Percentiles rank a stretch among this genome's conserved stretches.
Conservation (phyloP, 23 tunicate species). For the Clavelina lepadiformis region DNA sequence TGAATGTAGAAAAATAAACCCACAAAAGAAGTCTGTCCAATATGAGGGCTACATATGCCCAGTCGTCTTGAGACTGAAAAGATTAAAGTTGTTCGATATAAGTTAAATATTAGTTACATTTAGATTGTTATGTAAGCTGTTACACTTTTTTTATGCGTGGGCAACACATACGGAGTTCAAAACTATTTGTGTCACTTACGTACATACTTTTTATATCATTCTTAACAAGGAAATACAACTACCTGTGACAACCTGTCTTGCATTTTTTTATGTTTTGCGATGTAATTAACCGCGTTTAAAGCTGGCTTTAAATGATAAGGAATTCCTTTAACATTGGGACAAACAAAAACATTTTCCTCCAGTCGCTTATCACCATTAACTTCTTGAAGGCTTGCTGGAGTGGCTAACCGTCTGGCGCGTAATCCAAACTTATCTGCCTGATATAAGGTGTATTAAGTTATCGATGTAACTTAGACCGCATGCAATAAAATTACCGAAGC, state of each 20-base stretch:
- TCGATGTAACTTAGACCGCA: too few relatives aligned
- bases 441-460: neutral
- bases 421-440: conserved; percentile 67
- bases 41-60: conserved; percentile 95
- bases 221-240: neutral
- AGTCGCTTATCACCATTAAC: neutral
- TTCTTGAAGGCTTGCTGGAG: too few relatives aligned
- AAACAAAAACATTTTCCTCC: conserved; percentile 12
- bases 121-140: too few relatives aligned
- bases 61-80: conserved; percentile 92
- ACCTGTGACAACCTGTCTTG: conserved; percentile 70
- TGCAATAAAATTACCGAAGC: too few relatives aligned
- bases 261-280: conserved; percentile 53
- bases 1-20: conserved; percentile 58
- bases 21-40: conserved; percentile 83
- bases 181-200: too few relatives aligned
- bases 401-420: too few relatives aligned
- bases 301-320: conserved; percentile 39
- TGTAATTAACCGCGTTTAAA: conserved; percentile 56
- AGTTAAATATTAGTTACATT: too few relatives aligned
- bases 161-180: too few relatives aligned
- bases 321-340: conserved; percentile 35
- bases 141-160: too few relatives aligned
- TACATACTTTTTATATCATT: too few relatives aligned
- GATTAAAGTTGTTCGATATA: too few relatives aligned